These are phyloP conservation scores for Scrobipalpa costella DNA, from an alignment of 2,888 invertebrate genomes.

Conservation along the genomic window DNA sequence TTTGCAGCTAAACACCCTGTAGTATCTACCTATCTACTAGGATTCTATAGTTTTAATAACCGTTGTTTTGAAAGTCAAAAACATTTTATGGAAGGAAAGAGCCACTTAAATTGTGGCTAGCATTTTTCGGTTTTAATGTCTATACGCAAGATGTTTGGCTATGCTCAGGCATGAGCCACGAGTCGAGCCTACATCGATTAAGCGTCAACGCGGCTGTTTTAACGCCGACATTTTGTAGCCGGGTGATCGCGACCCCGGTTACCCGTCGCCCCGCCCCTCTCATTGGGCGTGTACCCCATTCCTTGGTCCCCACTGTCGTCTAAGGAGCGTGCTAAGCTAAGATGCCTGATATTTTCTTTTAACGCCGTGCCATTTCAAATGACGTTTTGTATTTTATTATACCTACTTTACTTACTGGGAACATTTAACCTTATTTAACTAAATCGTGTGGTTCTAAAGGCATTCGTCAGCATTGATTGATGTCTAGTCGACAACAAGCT, in stretches of 20 bases:
- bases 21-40: too few species aligned
- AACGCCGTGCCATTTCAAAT: slow-evolving; percentile 46
- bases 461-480: too few species aligned
- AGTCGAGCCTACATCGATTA: slow-evolving; percentile 49
- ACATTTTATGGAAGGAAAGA: too few species aligned
- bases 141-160: too few species aligned
- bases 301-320: slow-evolving; percentile 48
- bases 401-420: background rate
- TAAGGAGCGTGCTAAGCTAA: slow-evolving; percentile 54
- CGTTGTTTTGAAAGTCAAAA: too few species aligned
- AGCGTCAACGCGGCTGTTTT: slow-evolving; percentile 43
- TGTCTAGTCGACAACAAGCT: too few species aligned
- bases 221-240: slow-evolving; percentile 60
- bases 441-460: too few species aligned
- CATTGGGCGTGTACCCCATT: slow-evolving; percentile 57
- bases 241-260: slow-evolving; percentile 57
- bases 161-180: background rate
- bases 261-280: slow-evolving; percentile 53
- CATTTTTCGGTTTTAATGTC: too few species aligned
- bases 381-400: slow-evolving; percentile 20
- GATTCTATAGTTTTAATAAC: too few species aligned
- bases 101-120: background rate
- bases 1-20: too few species aligned
- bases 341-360: slow-evolving; percentile 61
- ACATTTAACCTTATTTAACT: too few species aligned